Base-by-base conservation (phyloP, 2,113 vertebrate genomes). In the Corythoichthys intestinalis region DNA sequence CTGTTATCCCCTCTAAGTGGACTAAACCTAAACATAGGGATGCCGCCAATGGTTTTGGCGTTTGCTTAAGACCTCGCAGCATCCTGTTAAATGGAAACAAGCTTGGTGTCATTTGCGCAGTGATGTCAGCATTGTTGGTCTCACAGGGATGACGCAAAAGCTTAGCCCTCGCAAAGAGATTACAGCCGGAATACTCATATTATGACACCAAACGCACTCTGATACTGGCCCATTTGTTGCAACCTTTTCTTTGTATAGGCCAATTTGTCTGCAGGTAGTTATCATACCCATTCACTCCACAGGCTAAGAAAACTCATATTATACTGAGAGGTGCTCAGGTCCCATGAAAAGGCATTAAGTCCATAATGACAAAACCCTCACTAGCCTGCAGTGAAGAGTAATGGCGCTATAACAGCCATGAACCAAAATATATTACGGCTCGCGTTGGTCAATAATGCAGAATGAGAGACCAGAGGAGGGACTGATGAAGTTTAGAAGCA, bases 401-500 rank as follows among this genome's bases (percentile, higher is more conserved):
- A 71, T 48, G 58, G 73, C 74, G 65, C 59, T 79, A 72, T 70
- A 77, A 62, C 49, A 78, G 74, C 70, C 71, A 66, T 67, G 70
- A 78, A 57, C 64, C 66, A 77, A 79, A 78, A 86, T 70, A 62
- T 70, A 83, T 79, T 72, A 72, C 66, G 79, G 86, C 73, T 80
- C 72, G 79, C 65, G 63, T 49, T 66, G 81, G 80, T 82, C 76
- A 75, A 74, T 85, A 82, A 82, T 69, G 74, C 59, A 82, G 65
- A 62, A 44, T 44, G 39, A 74, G 58, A 73, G 68, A 80, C 83
- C 76, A 71, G 80, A 77, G 74, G 67, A 84, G 76, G 75, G 83
- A 71, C 73, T 76, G 84, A 87, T 86, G 72, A 83, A 81, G 82
- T 87, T 83, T 75, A 88, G 79, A 79, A 72, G 74, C 83, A 69